These are phyloP conservation scores for Luscinia megarhynchos DNA, from an alignment of 2,797 vertebrate genomes.

Conservation along the genomic window DNA sequence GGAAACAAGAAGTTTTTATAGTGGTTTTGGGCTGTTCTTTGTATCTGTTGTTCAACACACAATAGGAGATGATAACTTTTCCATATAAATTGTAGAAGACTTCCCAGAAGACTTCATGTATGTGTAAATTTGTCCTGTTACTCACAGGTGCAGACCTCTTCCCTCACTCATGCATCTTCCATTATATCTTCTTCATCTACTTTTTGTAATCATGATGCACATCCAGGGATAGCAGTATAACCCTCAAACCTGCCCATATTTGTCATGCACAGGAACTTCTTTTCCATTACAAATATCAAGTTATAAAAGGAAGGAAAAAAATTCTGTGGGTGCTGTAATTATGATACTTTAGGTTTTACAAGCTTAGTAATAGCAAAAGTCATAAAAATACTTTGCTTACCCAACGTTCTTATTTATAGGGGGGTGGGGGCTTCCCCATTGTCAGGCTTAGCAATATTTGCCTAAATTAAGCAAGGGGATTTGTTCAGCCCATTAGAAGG, in stretches of 20 bases:
- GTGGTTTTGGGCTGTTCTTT: background rate
- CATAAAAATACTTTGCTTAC: slow-evolving; percentile 53
- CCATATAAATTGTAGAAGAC: background rate
- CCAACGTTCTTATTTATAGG: slow-evolving; percentile 33
- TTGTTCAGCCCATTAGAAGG: background rate
- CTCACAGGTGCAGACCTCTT: background rate
- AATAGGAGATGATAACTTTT: background rate
- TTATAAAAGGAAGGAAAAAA: slow-evolving; percentile 30
- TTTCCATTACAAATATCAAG: slow-evolving; percentile 17
- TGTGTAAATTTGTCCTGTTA: background rate
- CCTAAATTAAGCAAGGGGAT: slow-evolving; percentile 8
- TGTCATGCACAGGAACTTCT: background rate
- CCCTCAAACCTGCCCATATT: background rate
- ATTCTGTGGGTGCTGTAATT: slow-evolving; percentile 37
- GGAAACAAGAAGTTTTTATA: slow-evolving; percentile 22
- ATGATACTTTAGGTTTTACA: slow-evolving; percentile 47
- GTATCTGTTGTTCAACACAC: background rate
- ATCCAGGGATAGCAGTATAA: background rate
- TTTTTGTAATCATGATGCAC: background rate
- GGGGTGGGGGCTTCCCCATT: slow-evolving; percentile 44
- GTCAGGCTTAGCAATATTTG: slow-evolving; percentile 5
- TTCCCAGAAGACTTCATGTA: background rate
- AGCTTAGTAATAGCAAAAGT: slow-evolving; percentile 58
- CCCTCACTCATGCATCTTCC: background rate
- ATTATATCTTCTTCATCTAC: background rate